phyloP scores from a whole-genome alignment of 1,140 invertebrate genomes.

The Chrysopa pallens region DNA sequence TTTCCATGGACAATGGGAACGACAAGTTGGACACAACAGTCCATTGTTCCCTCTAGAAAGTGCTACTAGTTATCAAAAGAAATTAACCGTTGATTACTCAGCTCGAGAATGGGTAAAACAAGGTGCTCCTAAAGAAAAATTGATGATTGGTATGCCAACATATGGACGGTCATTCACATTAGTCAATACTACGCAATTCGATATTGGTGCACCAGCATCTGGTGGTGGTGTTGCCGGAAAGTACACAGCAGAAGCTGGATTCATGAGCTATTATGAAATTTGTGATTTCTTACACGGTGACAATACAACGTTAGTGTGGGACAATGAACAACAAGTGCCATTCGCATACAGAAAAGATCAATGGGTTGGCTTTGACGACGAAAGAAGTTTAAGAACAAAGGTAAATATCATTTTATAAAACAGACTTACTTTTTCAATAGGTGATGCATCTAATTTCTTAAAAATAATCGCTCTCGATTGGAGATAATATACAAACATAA shows the following conservation, averaged over 20 bases:
- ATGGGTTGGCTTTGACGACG: conserved; percentile 93
- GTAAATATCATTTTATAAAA: conserved; percentile 32
- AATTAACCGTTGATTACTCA: conserved; percentile 78
- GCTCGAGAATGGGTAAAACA: conserved; percentile 85
- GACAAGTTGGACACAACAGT: conserved; percentile 81
- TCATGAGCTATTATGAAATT: conserved; percentile 89
- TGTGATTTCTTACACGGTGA: conserved; percentile 81
- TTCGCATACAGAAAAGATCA: conserved; percentile 83
- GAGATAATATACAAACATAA: too few species aligned
- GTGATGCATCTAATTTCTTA: too few species aligned
- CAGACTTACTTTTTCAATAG: too few species aligned
- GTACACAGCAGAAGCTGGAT: conserved; percentile 75
- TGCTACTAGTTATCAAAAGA: conserved; percentile 77
- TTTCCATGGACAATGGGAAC: conserved; percentile 86
- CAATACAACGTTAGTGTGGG: conserved; percentile 89
- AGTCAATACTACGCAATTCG: conserved; percentile 72
- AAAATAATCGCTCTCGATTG: too few species aligned
- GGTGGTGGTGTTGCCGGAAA: conserved; percentile 69
- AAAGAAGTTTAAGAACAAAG: conserved; percentile 81
- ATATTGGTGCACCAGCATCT: conserved; percentile 79
- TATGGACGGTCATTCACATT: conserved; percentile 90
- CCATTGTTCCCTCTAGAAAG: conserved; percentile 77
- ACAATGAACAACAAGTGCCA: conserved; percentile 88
- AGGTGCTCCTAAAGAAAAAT: conserved; percentile 86
- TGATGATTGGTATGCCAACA: conserved; percentile 89